phyloP scores from a whole-genome alignment of 2,888 invertebrate species.

The Latheticus oryzae region DNA sequence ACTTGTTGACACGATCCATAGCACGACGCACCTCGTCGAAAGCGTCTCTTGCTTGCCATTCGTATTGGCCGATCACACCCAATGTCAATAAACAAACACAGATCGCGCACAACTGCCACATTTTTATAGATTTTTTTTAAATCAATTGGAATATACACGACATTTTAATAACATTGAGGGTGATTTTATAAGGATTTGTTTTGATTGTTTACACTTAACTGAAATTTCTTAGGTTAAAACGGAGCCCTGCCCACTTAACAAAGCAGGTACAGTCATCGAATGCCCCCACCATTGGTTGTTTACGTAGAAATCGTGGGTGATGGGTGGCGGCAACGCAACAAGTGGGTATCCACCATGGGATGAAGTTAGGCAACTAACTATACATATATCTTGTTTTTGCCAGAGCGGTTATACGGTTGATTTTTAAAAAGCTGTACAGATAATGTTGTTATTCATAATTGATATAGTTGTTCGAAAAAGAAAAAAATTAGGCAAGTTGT shows the following conservation, averaged over 20 bases:
- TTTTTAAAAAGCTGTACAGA: neutral
- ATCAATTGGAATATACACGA: neutral
- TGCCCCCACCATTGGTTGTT: conserved; percentile 32
- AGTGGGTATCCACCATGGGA: conserved; percentile 37
- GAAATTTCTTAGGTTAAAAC: conserved; percentile 26
- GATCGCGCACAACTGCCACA: conserved; percentile 37
- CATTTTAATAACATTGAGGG: conserved; percentile 9
- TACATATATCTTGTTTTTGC: conserved; percentile 1
- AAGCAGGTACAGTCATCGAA: conserved; percentile 46
- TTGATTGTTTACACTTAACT: conserved; percentile 30
- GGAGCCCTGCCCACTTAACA: conserved; percentile 45
- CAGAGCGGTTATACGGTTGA: neutral
- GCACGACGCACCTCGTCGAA: conserved; percentile 89
- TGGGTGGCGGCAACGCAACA: conserved; percentile 35
- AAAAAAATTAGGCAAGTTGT: no score
- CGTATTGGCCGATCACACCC: conserved; percentile 81
- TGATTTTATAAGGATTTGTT: conserved; percentile 31
- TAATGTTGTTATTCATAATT: no score
- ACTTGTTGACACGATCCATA: conserved; percentile 84
- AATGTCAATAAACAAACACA: conserved; percentile 47
- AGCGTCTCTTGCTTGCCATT: conserved; percentile 91
- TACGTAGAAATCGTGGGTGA: conserved; percentile 3
- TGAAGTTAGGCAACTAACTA: conserved; percentile 17
- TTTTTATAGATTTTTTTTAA: conserved; percentile 14
- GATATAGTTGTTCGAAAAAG: no score